Evolutionary conservation across 2,113 vertebrate species (phyloP).

Genomic region (Saccopteryx bilineata): DNA sequence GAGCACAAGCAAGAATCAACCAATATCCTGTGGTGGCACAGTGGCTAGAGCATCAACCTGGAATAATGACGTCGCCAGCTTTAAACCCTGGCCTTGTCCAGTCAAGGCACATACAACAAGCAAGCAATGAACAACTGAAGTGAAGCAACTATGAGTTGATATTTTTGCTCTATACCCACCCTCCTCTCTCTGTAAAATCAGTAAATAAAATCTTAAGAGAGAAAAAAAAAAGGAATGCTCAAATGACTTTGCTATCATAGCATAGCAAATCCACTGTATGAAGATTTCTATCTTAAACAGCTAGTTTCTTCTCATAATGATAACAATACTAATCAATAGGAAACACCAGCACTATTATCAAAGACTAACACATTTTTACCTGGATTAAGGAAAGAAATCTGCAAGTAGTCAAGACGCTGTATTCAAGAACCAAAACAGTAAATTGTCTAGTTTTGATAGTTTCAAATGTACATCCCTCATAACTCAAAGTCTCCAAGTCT

Average conservation of each 20-base stretch:
- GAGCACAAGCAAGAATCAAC: too few species aligned
- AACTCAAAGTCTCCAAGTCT: background rate
- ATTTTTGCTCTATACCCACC: too few species aligned
- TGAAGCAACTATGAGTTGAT: too few species aligned
- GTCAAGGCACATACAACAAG: too few species aligned
- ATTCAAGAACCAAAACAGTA: background rate
- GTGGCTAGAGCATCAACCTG: too few species aligned
- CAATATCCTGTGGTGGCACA: too few species aligned
- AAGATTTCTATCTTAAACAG: background rate
- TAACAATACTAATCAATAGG: background rate
- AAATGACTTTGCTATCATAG: background rate
- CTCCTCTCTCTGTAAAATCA: too few species aligned
- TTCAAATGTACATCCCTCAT: background rate
- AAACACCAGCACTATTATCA: background rate
- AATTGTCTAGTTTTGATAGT: background rate
- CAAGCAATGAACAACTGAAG: too few species aligned
- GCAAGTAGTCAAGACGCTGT: background rate
- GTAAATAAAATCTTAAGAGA: too few species aligned
- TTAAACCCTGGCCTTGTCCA: too few species aligned
- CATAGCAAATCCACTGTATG: background rate
- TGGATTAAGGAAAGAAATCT: background rate
- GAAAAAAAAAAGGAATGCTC: background rate
- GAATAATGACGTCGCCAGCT: too few species aligned
- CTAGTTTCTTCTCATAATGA: background rate
- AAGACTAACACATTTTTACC: conserved; percentile 7